Percentiles rank a stretch among this genome's conserved stretches.
phyloP scores from a whole-genome alignment of 1,140 invertebrate genomes.

The Panagrolaimus sp. region DNA sequence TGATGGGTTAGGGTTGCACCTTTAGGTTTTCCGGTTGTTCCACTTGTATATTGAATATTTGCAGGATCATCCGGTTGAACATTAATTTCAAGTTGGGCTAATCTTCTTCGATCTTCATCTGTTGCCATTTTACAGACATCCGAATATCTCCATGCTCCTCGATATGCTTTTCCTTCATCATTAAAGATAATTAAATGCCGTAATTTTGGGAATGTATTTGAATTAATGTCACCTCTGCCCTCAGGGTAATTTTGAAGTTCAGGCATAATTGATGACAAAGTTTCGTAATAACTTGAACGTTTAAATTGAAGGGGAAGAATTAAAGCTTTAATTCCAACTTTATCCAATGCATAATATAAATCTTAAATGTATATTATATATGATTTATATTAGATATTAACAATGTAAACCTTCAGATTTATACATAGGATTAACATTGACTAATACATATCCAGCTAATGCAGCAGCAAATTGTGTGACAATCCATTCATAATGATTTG shows the following conservation, averaged over 20 bases:
- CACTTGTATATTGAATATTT: constrained; percentile 61
- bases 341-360: constrained; percentile 73
- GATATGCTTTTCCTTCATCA: constrained; percentile 41
- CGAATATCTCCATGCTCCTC: constrained; percentile 54
- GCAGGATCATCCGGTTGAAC: constrained; percentile 59
- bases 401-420: constrained; percentile 61
- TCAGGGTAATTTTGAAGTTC: constrained; percentile 38
- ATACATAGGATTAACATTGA: constrained; percentile 79
- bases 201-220: constrained; percentile 50
- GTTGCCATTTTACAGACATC: constrained; percentile 55
- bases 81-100: constrained; percentile 60
- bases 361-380: no score
- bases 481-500: constrained; percentile 78
- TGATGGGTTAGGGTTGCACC: constrained; percentile 76
- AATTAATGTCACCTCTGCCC: constrained; percentile 41
- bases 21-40: constrained; percentile 81
- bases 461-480: constrained; percentile 72
- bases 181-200: constrained; percentile 58
- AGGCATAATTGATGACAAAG: constrained; percentile 49
- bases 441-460: constrained; percentile 75
- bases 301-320: constrained; percentile 55
- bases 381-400: no score
- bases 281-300: constrained; percentile 54
- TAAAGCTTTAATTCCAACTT: constrained; percentile 61
- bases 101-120: constrained; percentile 60